Percentiles rank a stretch among this genome's conserved stretches.
These are phyloP conservation scores for Chloropsis cyanopogon DNA, from an alignment of 2,113 vertebrate species.

Conservation along the genomic window DNA sequence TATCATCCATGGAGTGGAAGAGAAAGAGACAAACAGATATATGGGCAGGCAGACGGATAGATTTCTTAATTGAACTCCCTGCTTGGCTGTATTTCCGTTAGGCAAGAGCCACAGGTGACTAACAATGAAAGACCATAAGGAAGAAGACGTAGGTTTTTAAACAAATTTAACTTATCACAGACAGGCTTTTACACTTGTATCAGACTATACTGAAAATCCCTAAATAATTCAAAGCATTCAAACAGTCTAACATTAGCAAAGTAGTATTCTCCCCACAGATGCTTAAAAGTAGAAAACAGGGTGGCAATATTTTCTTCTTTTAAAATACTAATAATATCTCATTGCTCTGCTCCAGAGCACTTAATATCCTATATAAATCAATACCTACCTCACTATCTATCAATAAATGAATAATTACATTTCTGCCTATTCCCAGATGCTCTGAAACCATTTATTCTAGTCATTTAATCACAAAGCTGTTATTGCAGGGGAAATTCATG, in stretches of 20 bases:
- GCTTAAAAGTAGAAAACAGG: not conserved
- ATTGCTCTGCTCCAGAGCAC: not conserved
- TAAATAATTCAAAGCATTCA: slow-evolving; percentile 39
- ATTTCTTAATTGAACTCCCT: not conserved
- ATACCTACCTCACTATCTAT: not conserved
- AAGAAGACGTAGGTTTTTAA: not conserved
- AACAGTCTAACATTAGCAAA: not conserved
- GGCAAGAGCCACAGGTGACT: not conserved
- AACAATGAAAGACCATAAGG: not conserved
- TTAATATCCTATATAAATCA: slow-evolving; percentile 20
- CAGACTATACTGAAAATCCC: not conserved
- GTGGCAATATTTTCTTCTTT: not conserved
- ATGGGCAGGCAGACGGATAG: not conserved
- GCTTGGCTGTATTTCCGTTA: not conserved
- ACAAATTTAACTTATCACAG: not conserved
- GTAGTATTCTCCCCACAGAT: not conserved
- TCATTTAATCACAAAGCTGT: slow-evolving; percentile 32
- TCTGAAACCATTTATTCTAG: slow-evolving; percentile 15
- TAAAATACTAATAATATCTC: slow-evolving; percentile 7
- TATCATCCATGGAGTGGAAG: not conserved
- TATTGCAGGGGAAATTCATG: slow-evolving; percentile 38
- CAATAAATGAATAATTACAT: slow-evolving; percentile 48
- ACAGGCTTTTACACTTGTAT: not conserved
- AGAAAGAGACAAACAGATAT: slow-evolving; percentile 7
- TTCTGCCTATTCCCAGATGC: not conserved